Percentiles rank a stretch among this genome's conserved stretches.
phyloP scores from a whole-genome alignment of 2,888 invertebrate species.

The Nemapogon koenigi region DNA sequence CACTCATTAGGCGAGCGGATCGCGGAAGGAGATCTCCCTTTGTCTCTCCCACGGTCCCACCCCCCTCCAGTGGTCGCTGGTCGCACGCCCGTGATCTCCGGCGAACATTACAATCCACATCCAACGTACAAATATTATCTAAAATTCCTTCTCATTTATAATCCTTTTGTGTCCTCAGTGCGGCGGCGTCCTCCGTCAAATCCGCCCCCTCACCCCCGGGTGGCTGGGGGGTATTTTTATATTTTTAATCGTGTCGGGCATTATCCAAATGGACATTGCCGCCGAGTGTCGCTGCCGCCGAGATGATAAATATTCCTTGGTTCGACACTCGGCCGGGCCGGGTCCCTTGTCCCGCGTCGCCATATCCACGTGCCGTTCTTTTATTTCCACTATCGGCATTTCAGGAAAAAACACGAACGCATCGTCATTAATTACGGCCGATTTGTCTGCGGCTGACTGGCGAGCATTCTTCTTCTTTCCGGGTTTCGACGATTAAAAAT shows the following conservation, averaged over 20 bases:
- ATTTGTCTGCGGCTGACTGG: slow-evolving; percentile 57
- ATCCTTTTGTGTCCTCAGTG: slow-evolving; percentile 64
- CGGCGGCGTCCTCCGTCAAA: slow-evolving; percentile 62
- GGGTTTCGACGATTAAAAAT: slow-evolving; percentile 53
- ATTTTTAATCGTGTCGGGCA: slow-evolving; percentile 66
- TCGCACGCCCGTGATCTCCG: slow-evolving; percentile 30
- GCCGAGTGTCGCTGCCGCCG: slow-evolving; percentile 56
- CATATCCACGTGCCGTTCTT: slow-evolving; percentile 35
- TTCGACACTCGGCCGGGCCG: slow-evolving; percentile 46
- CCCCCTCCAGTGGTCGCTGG: slow-evolving; percentile 12
- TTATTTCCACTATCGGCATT: slow-evolving; percentile 43
- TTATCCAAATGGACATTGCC: slow-evolving; percentile 66
- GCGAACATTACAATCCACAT: slow-evolving; percentile 63
- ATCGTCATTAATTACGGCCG: slow-evolving; percentile 57
- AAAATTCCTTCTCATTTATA: slow-evolving; percentile 67
- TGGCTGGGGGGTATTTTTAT: slow-evolving; percentile 58
- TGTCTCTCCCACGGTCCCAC: slow-evolving; percentile 18
- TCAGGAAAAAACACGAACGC: slow-evolving; percentile 40
- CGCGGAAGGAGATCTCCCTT: slow-evolving; percentile 41
- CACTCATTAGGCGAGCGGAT: slow-evolving; percentile 57
- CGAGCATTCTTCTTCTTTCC: slow-evolving; percentile 39
- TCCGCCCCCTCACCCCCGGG: slow-evolving; percentile 25
- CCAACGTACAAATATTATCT: slow-evolving; percentile 66
- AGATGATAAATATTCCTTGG: slow-evolving; percentile 64
- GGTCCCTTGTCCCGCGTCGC: slow-evolving; percentile 32